Evolutionary conservation across 2,797 vertebrate genomes (phyloP), one percentile per base, ranked within the genome.

Genomic region (Sebastes hubbsi): DNA sequence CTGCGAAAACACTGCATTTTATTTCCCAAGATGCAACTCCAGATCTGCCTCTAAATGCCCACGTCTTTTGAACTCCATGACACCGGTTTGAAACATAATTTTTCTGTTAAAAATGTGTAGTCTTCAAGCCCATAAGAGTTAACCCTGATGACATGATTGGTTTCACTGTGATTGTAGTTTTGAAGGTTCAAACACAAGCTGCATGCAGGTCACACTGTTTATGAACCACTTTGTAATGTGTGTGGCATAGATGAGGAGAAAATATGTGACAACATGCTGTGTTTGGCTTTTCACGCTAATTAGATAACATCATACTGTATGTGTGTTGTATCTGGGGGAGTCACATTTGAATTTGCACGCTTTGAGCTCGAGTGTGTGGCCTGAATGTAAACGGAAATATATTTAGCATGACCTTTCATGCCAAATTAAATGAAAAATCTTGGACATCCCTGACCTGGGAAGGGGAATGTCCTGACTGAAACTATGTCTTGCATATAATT

Each of bases 351-450:
- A 77, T 69, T 38, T 30, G 11, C 24, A 67, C 11, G 29, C 29
- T 2, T 20, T 75, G 7, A 55, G 25, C 54, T 62, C 6, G 5
- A 30, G 60, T 34, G 6, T 63, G 64, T 59, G 20, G 61, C 29
- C 56, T 49, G 11, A 27, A 75, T 80, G 8, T 55, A 73, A 70
- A 62, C 2, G 2, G 25, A 75, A 79, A 49, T 64, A 52, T 74
- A 62, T 61, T 61, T 56, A 34, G 5, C 8, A 2, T 32, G 59
- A 8, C 8, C 22, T 49, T 72, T 79, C 4, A 27, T 22, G 34
- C 27, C 38, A 75, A 77, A 63, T 80, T 42, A 72, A 66, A 59
- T 24, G 22, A 12, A 36, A 27, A 80, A 58, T 55, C 13, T 32
- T 55, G 56, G 63, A 70, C 46, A 59, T 38, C 27, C 6, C 42